phyloP scores from a whole-genome alignment of 2,797 vertebrate species.

The Emydoidea blandingii region DNA sequence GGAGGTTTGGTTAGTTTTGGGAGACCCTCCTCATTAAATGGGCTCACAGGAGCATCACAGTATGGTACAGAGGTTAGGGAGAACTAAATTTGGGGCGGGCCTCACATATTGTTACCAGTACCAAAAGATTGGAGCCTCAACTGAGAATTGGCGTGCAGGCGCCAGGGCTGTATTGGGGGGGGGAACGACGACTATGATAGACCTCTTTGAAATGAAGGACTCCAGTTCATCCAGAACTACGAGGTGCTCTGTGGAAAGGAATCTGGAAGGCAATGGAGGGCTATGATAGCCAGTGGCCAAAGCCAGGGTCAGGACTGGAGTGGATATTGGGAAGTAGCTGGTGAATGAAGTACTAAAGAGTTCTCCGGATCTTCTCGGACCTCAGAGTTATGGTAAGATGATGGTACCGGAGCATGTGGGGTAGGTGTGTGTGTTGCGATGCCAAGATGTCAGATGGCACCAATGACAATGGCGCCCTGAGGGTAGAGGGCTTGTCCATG shows the following conservation, averaged over 20 bases:
- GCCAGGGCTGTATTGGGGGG: too few relatives aligned
- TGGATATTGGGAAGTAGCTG: not conserved
- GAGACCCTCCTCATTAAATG: too few relatives aligned
- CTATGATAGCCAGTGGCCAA: not conserved
- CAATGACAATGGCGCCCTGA: not conserved
- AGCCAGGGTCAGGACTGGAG: not conserved
- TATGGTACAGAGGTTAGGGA: too few relatives aligned
- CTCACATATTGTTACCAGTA: too few relatives aligned
- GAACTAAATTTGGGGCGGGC: too few relatives aligned
- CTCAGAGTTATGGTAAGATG: not conserved
- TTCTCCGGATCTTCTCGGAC: not conserved
- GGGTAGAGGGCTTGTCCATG: not conserved
- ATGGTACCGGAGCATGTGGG: not conserved
- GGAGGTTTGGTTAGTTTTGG: not conserved
- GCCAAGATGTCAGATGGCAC: not conserved
- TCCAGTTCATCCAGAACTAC: too few relatives aligned
- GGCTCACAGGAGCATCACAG: too few relatives aligned
- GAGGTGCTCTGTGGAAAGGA: not conserved
- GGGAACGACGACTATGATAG: too few relatives aligned
- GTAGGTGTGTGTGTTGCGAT: not conserved
- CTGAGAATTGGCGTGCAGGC: too few relatives aligned
- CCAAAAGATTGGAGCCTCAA: too few relatives aligned
- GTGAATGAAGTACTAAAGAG: not conserved
- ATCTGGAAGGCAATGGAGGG: not conserved
- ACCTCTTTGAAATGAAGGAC: too few relatives aligned